These are phyloP conservation scores for Netelia melanura DNA, from an alignment of 2,888 invertebrate species.

Conservation along the genomic window DNA sequence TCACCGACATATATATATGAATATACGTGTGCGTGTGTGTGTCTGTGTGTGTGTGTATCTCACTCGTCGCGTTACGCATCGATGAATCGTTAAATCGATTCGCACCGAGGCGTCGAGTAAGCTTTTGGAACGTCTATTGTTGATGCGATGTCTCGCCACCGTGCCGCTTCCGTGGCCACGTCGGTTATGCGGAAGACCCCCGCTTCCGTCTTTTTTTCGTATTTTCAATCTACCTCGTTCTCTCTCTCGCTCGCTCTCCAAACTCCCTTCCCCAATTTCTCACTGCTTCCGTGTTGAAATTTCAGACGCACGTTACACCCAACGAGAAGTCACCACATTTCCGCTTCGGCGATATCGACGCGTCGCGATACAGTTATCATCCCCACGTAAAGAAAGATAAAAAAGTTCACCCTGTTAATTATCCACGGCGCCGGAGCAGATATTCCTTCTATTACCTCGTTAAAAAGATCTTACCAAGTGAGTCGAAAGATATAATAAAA, in stretches of 20 bases:
- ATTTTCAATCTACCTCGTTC: neutral
- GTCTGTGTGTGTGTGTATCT: slow-evolving; percentile 14
- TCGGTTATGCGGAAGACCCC: slow-evolving; percentile 23
- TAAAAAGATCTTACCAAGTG: neutral
- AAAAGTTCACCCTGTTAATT: neutral
- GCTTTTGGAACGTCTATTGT: slow-evolving; percentile 57
- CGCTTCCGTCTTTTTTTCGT: too few relatives aligned
- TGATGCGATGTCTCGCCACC: slow-evolving; percentile 45
- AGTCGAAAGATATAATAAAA: neutral
- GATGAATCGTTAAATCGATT: slow-evolving; percentile 63
- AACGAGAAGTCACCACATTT: slow-evolving; percentile 5
- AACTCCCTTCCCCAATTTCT: neutral
- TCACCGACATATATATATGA: neutral
- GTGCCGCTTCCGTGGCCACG: slow-evolving; percentile 30
- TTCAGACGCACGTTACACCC: slow-evolving; percentile 21
- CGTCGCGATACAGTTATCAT: neutral
- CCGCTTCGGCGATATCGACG: slow-evolving; percentile 49
- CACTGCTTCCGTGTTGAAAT: slow-evolving; percentile 19
- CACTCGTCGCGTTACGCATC: slow-evolving; percentile 56
- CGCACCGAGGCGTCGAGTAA: slow-evolving; percentile 54
- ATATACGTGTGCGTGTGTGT: neutral
- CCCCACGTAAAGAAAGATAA: neutral
- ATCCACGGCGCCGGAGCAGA: neutral
- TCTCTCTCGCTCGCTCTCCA: neutral
- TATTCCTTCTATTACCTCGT: neutral